Evolutionary conservation across 2,113 vertebrate species (phyloP).

Genomic region (Macquaria australasica): DNA sequence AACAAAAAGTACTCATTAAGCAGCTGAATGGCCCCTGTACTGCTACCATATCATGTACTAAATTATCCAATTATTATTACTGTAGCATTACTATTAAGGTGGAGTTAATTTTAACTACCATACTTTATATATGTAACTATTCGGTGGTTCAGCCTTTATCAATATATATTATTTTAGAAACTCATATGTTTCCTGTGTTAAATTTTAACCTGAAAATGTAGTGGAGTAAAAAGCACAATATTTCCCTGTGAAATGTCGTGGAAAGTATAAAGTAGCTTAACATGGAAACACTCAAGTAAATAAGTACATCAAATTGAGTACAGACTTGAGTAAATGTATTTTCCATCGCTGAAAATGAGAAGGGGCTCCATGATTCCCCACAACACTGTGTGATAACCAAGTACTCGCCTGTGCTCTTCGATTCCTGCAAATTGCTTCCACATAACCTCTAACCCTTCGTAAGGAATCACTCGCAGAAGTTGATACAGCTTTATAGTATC

Average conservation of each 20-base stretch:
- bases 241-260: too few relatives aligned
- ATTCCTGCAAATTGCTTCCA: slow-evolving; percentile 80
- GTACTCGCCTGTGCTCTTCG: slow-evolving; percentile 76
- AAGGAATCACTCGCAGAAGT: slow-evolving; percentile 70
- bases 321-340: background rate
- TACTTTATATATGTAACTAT: background rate
- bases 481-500: slow-evolving; percentile 84
- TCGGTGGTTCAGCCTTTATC: background rate
- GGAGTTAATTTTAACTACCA: background rate
- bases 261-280: background rate
- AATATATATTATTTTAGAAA: background rate
- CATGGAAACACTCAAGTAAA: background rate
- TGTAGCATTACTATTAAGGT: background rate
- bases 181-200: background rate
- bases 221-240: too few relatives aligned
- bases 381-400: background rate
- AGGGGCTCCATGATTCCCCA: background rate
- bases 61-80: background rate
- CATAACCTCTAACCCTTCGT: slow-evolving; percentile 78
- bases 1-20: background rate
- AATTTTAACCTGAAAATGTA: background rate
- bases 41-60: background rate
- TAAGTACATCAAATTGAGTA: too few relatives aligned
- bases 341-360: background rate
- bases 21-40: background rate